Evolutionary conservation across 1,140 invertebrate species (phyloP), one percentile per base, ranked within the genome.

Genomic region (Aphelinus certus): DNA sequence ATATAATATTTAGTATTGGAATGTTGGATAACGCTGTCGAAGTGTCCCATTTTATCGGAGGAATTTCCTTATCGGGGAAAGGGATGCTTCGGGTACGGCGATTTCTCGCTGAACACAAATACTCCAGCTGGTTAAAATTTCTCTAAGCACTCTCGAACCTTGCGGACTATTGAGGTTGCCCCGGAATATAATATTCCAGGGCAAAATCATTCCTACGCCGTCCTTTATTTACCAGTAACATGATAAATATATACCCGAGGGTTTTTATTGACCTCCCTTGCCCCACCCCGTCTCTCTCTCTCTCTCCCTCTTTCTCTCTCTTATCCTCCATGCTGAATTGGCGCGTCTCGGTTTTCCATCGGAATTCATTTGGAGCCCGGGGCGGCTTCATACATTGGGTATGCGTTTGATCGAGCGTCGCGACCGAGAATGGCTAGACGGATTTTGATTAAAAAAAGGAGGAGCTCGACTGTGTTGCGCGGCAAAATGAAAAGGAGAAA

Each of bases 361-460:
- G 58, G 68, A 70, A 70, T 70, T 70, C 7, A 49, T 60, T 69
- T 26, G 3, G 26, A 47, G 46, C 10, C n/a, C 7, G 46, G 49
- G 56, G 2, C 66, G 3, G 61, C 26, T 7, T 26, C 46, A 42
- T 42, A 49, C 5, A 70, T 56, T 45, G 47, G 61, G 49, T 42
- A 71, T 48, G 43, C 45, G 47, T 48, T 56, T n/a, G 51, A 71
- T 71, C 70, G 49, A 64, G 46, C 60, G 61, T 42, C 58, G 43
- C 46, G 7, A 7, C 26, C 42, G 53, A 45, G 9, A 6, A 4
- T 4, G 51, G 4, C 42, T 64, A 56, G 61, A 42, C 70, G 48
- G 70, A 71, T 71, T 71, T 71, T 64, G 56, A 71, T 71, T 71
- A 64, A 71, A 71, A 71, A 71, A 71, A 62, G 26, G 51, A 58